Evolutionary conservation across 1,140 invertebrate genomes (phyloP).

Genomic region (Bombus pascuorum): DNA sequence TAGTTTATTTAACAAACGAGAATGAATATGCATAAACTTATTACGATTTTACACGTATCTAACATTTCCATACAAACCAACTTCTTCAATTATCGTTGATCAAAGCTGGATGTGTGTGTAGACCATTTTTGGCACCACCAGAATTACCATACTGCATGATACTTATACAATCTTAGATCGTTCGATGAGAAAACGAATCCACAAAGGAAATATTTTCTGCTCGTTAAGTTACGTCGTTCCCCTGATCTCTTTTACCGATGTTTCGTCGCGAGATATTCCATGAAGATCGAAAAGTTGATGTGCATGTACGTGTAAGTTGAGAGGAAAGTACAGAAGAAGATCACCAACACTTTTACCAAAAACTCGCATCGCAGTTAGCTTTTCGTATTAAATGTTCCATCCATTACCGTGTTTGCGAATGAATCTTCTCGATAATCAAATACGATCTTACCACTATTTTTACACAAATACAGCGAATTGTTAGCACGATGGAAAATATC

Average conservation of each 20-base stretch:
- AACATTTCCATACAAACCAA: background rate
- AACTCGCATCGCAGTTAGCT: constrained; percentile 17
- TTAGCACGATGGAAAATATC: too few relatives aligned
- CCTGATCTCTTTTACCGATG: background rate
- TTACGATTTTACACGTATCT: background rate
- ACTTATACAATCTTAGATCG: background rate
- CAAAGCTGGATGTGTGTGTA: constrained; percentile 52
- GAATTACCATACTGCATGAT: constrained; percentile 15
- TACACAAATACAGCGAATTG: background rate
- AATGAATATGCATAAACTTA: background rate
- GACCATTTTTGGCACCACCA: constrained; percentile 13
- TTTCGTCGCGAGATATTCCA: background rate
- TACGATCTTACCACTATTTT: too few relatives aligned
- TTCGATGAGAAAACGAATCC: background rate
- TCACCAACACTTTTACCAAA: too few relatives aligned
- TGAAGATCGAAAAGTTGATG: background rate
- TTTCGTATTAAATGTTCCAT: constrained; percentile 13
- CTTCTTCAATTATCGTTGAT: constrained; percentile 46
- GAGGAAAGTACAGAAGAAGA: background rate
- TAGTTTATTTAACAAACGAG: background rate
- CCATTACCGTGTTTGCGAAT: background rate
- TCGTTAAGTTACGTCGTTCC: background rate
- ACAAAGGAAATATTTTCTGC: background rate
- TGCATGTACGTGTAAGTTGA: constrained; percentile 7
- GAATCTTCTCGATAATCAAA: background rate